Percentiles rank a stretch among this genome's conserved stretches.
These are phyloP conservation scores for Diprion similis DNA, from an alignment of 1,140 invertebrate genomes.

Conservation along the genomic window DNA sequence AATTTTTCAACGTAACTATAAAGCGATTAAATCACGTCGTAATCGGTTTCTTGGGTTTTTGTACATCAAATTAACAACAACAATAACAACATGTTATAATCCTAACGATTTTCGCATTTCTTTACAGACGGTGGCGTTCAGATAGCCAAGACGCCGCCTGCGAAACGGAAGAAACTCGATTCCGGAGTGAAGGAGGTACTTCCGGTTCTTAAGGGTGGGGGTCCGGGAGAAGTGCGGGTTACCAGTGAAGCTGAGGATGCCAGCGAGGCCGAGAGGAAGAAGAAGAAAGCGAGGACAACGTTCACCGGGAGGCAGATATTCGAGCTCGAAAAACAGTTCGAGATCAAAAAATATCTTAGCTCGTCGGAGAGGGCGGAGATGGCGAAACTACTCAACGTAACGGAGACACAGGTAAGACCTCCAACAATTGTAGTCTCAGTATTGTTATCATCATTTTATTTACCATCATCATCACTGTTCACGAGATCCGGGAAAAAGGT, in stretches of 20 bases:
- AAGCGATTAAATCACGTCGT: no score
- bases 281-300: constrained; percentile 94
- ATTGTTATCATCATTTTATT: not conserved
- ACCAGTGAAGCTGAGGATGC: constrained; percentile 59
- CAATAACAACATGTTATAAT: not conserved
- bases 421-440: not conserved
- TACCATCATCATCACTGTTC: no score
- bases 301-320: constrained; percentile 96
- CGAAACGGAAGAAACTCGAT: constrained; percentile 53
- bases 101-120: no score
- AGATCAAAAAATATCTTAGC: constrained; percentile 94
- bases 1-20: no score
- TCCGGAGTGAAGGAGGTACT: constrained; percentile 37
- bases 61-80: no score
- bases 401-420: constrained; percentile 88
- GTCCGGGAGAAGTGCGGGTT: constrained; percentile 34
- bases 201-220: constrained; percentile 29
- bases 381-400: constrained; percentile 92
- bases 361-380: constrained; percentile 94
- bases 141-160: constrained; percentile 43
- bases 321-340: constrained; percentile 94
- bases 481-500: not conserved
- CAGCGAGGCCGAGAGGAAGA: constrained; percentile 73
- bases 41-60: no score
- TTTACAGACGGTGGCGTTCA: constrained; percentile 10